Percentiles rank a stretch among this genome's conserved stretches.
Evolutionary conservation across 92 coral and sea anemone genomes (phyloP).

Genomic region (Siderastrea siderea): DNA sequence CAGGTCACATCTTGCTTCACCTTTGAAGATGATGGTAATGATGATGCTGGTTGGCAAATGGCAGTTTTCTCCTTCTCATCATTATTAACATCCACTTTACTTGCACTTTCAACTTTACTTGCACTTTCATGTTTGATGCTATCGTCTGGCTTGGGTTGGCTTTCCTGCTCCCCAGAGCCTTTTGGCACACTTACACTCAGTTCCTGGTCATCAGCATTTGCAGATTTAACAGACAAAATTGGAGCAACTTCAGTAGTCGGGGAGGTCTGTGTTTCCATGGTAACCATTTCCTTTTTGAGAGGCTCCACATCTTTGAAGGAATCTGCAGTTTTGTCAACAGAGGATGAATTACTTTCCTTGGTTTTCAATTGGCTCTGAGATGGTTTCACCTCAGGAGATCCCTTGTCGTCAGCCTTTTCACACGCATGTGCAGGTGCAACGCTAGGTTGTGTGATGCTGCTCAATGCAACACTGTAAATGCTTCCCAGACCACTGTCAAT

Average conservation of each 20-base stretch:
- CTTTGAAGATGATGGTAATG: not conserved
- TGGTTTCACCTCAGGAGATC: not conserved
- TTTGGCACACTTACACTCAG: conserved; percentile 3
- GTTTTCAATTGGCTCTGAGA: conserved; percentile 3
- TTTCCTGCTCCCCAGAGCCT: not conserved
- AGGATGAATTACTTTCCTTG: not conserved
- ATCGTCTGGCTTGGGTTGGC: not conserved
- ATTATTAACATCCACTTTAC: conserved; percentile 3
- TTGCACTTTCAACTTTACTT: not conserved
- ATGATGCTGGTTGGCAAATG: not conserved
- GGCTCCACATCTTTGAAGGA: not conserved
- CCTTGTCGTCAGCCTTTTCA: conserved; percentile 14
- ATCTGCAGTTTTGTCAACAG: not conserved
- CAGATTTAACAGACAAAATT: conserved; percentile 4
- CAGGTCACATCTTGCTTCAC: conserved; percentile 11
- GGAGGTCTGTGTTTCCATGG: conserved; percentile 55
- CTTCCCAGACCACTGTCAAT: conserved; percentile 93
- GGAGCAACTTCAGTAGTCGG: conserved; percentile 38
- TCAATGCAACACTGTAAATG: conserved; percentile 75
- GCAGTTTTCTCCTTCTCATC: conserved; percentile 11
- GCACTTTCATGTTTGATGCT: not conserved
- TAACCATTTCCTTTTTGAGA: conserved; percentile 15
- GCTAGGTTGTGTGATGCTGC: conserved; percentile 70
- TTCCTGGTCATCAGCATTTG: conserved; percentile 6
- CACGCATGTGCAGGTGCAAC: not conserved